A percentile compares a stretch with the other conserved stretches of the same genome.
Conservation (phyloP, 2,888 invertebrate species). For the Acronicta aceris region DNA sequence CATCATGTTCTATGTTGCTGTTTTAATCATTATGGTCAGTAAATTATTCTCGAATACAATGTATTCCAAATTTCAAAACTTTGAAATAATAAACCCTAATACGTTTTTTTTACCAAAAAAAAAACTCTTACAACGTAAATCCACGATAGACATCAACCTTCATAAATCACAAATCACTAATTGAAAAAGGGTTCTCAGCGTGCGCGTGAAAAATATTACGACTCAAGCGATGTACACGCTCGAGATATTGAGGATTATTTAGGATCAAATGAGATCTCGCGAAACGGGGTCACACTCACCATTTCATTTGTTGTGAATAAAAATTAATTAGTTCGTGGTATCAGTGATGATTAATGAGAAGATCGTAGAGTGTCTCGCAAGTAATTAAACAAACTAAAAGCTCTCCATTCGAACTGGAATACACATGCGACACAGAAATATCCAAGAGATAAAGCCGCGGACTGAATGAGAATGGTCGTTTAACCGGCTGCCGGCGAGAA, state of each 20-base stretch:
- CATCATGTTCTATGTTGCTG: too few species aligned
- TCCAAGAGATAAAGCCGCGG: slow-evolving; percentile 5
- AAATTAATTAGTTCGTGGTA: too few species aligned
- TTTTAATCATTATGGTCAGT: too few species aligned
- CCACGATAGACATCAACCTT: slow-evolving; percentile 7
- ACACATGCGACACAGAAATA: too few species aligned
- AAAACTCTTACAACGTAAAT: too few species aligned
- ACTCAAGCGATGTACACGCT: slow-evolving; percentile 44
- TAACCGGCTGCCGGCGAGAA: slow-evolving; percentile 52
- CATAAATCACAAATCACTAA: slow-evolving; percentile 64
- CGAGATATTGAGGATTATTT: slow-evolving; percentile 19
- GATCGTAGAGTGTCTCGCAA: too few species aligned
- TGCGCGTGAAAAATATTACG: slow-evolving; percentile 60
- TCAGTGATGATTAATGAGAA: background rate
- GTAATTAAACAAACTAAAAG: background rate
- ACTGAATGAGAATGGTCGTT: slow-evolving; percentile 65
- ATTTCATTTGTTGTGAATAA: too few species aligned
- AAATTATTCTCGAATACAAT: too few species aligned
- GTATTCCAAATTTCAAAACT: slow-evolving; percentile 33
- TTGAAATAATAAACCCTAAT: slow-evolving; percentile 9
- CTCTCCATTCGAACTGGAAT: too few species aligned
- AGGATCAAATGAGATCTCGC: too few species aligned
- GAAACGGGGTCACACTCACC: too few species aligned
- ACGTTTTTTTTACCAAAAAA: slow-evolving; percentile 18
- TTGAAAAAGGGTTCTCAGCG: slow-evolving; percentile 56